Evolutionary conservation across 2,797 vertebrate genomes (phyloP).

Genomic region (Phataginus tricuspis): DNA sequence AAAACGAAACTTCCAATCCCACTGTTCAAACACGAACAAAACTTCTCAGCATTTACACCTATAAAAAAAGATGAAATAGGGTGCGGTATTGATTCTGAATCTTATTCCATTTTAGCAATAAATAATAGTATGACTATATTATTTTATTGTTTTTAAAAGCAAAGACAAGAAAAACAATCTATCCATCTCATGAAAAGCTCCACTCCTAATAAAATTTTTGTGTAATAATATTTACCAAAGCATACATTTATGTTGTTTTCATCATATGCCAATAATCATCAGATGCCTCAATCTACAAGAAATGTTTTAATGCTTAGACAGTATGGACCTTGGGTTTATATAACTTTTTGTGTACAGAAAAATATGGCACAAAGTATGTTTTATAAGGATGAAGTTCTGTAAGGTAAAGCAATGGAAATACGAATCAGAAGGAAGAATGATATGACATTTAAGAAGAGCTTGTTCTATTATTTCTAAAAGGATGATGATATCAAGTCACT

Average conservation of each 20-base stretch:
- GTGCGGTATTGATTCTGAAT: not conserved
- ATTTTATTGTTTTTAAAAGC: not conserved
- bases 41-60: slow-evolving; percentile 6
- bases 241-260: not conserved
- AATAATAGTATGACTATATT: not conserved
- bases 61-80: not conserved
- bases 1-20: slow-evolving; percentile 21
- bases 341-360: not conserved
- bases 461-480: not conserved
- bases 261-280: not conserved
- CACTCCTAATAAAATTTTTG: slow-evolving; percentile 22
- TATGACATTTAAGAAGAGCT: slow-evolving; percentile 25
- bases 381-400: not conserved
- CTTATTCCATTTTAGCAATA: not conserved
- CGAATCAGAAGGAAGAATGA: not conserved
- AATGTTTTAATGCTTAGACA: not conserved
- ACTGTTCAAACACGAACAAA: slow-evolving; percentile 33
- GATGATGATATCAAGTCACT: not conserved
- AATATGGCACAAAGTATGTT: not conserved
- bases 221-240: not conserved
- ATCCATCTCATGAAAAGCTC: not conserved
- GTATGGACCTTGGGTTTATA: not conserved
- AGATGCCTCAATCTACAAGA: not conserved
- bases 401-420: not conserved
- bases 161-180: not conserved